Evolutionary conservation across 2,888 invertebrate genomes (phyloP).

Genomic region (Agonopterix subpropinquella): DNA sequence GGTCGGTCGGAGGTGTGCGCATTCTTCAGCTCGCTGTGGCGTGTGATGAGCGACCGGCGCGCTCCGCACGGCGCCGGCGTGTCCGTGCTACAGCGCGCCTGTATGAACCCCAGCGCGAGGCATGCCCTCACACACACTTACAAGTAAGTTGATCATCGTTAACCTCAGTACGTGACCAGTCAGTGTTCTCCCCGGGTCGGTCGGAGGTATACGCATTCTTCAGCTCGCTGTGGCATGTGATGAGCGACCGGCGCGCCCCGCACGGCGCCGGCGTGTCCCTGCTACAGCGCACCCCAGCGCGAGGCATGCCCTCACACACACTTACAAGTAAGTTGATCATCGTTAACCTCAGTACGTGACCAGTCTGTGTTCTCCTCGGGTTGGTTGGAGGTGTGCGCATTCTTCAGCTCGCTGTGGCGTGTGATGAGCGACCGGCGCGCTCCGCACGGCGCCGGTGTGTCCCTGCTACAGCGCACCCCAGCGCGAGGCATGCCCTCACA

Average conservation of each 20-base stretch:
- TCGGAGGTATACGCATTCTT: constrained; percentile 80
- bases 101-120: constrained; percentile 77
- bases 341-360: constrained; percentile 77
- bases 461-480: constrained; percentile 77
- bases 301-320: constrained; percentile 78
- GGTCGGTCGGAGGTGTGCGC: constrained; percentile 78
- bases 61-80: constrained; percentile 80
- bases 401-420: constrained; percentile 79
- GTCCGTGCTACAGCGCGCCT: constrained; percentile 78
- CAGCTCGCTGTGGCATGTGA: constrained; percentile 76
- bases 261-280: constrained; percentile 82
- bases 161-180: constrained; percentile 77
- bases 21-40: constrained; percentile 80
- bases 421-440: constrained; percentile 77
- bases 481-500: constrained; percentile 78
- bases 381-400: constrained; percentile 77
- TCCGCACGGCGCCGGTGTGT: constrained; percentile 79
- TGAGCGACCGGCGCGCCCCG: constrained; percentile 75
- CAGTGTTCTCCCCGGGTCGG: constrained; percentile 80
- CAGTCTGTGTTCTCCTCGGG: constrained; percentile 80
- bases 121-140: constrained; percentile 81
- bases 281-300: constrained; percentile 76
- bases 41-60: constrained; percentile 76
- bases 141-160: constrained; percentile 54
- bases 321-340: constrained; percentile 68